Base-by-base conservation (phyloP, 2,888 invertebrate species). In the Polydrusus cervinus region DNA sequence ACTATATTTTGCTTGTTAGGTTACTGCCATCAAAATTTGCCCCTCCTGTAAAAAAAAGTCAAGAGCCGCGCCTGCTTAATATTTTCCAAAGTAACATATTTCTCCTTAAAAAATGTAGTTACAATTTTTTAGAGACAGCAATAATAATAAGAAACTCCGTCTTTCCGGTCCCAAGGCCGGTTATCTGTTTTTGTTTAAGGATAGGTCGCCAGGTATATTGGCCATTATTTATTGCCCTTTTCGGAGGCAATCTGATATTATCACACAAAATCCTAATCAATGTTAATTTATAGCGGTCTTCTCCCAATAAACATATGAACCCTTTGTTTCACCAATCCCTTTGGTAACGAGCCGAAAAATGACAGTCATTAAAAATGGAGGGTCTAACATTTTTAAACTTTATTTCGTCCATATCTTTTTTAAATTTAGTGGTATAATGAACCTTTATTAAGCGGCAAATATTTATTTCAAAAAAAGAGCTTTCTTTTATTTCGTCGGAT, bases 231-330 rank as follows among this genome's bases (percentile, higher is more conserved):
- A 87, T 86, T 81, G 83, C 82, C 84, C 84, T 84, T 85, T 85
- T 84, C 81, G 82, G 84, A 84, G 85, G 86, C 87, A 86, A 86
- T 87, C 87, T 84, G 87, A 87, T 87, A 87, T 86, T 85, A 87
- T 87, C 85, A 85, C 86, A 86, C 85, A 86, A 86, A 86, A 86
- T 86, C 85, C 87, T 86, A 86, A 87, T 87, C 87, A 86, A 87
- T 87, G 86, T 84, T 86, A 86, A 87, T 87, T 87, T 87, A 87
- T 86, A 84, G 85, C 85, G 84, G 85, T 85, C 84, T 81, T 81
- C 82, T 83, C 82, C 76, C 85, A 86, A 86, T 86, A 87, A 86
- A 86, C 86, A 86, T 86, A 86, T 86, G 86, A 87, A 86, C 86
- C 87, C 86, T 86, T 87, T 87, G 86, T 87, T 86, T 85, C 81